Base-by-base conservation (phyloP, 2,797 vertebrate species). In the Coilia nasus region DNA sequence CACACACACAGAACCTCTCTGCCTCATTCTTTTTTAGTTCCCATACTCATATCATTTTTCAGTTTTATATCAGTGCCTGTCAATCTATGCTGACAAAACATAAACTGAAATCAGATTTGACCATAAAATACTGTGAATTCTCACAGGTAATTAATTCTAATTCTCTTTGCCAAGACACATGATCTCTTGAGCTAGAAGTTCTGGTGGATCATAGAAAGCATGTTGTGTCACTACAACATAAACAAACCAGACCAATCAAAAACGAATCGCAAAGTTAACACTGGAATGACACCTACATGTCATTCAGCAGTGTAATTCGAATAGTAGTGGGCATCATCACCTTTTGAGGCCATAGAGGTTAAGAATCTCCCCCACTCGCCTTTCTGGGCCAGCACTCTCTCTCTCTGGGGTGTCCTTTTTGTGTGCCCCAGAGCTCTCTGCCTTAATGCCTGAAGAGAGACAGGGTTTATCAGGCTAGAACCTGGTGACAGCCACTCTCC, bases 381-480 rank as follows among this genome's bases (percentile, higher is more conserved):
- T 64, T 25, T n/a, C n/a, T 64, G 23, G 60, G 14, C 82, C 54
- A 17, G 54, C 19, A 11, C 57, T n/a, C 15, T 62, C 81, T 87
- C 62, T 21, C 80, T 56, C 54, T 47, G 19, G 82, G 85, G 81
- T 57, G 19, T 81, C 71, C 85, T 84, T 88, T 81, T 67, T 84
- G 59, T 78, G 31, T 41, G 56, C 31, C 67, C 83, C 83, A 25
- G 14, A 87, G 87, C 81, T 56, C 87, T 82, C 46, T 84, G 50
- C 62, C 75, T 86, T 86, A 85, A 75, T 83, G 82, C 85, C 84
- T 81, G 84, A 86, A 85, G 89, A 90, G 85, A 90, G 88, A 86
- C 60, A 56, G 1, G 67, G 35, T 87, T 92, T 86, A 90, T 85
- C 88, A 89, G 81, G 84, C 84, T 87, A 88, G 85, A 86, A 83